Evolutionary conservation across 2,797 vertebrate species (phyloP).

Genomic region (Glossophaga mutica): DNA sequence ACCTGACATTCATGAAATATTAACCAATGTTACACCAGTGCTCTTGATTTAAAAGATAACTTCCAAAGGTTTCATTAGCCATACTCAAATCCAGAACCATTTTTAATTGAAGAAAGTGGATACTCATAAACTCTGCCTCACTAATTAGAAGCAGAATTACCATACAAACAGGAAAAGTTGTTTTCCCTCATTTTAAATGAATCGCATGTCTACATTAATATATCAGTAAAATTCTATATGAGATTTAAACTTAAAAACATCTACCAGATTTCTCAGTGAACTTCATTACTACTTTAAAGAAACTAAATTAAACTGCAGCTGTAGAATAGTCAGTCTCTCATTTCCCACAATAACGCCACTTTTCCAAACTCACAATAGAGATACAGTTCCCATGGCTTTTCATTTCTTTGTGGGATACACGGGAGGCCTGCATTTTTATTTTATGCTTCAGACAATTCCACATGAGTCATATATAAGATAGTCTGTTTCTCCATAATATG

Average conservation of each 20-base stretch:
- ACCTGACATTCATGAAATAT: background rate
- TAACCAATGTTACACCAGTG: background rate
- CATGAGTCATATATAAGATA: conserved; percentile 18
- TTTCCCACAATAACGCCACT: background rate
- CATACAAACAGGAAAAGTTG: background rate
- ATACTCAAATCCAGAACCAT: background rate
- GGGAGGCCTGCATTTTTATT: conserved; percentile 26
- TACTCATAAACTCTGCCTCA: background rate
- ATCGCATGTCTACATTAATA: background rate
- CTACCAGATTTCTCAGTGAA: background rate
- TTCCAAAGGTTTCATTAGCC: background rate
- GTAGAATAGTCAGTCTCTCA: background rate
- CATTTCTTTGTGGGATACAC: conserved; percentile 23
- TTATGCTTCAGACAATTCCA: conserved; percentile 43
- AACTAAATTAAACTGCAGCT: conserved; percentile 21
- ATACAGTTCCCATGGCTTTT: background rate
- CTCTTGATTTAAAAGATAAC: background rate
- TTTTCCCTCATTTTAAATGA: background rate
- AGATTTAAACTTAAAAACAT: conserved; percentile 29
- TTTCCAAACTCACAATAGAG: conserved; percentile 7
- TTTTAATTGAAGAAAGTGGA: conserved; percentile 1
- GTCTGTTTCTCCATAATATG: background rate
- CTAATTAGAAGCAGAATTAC: background rate
- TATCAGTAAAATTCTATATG: conserved; percentile 11
- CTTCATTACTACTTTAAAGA: conserved; percentile 21